Evolutionary conservation across 2,797 vertebrate genomes (phyloP).

Genomic region (Periophthalmus magnuspinnatus): DNA sequence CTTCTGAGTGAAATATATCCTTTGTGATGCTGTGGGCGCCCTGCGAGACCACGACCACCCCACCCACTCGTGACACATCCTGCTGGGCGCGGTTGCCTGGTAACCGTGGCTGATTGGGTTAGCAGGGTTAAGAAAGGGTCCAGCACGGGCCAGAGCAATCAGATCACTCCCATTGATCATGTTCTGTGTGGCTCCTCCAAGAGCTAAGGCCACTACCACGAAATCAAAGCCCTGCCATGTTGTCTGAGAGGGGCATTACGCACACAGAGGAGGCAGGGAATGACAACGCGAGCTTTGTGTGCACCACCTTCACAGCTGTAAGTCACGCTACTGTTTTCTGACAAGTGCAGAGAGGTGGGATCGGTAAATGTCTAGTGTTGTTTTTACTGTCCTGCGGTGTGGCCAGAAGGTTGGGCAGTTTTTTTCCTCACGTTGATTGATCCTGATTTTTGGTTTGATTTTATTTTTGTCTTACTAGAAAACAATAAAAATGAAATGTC

Average conservation of each 20-base stretch:
- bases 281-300: constrained; percentile 49
- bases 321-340: constrained; percentile 27
- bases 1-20: constrained; percentile 70
- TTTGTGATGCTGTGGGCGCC: constrained; percentile 54
- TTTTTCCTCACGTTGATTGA: not conserved
- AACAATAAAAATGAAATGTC: too few relatives aligned
- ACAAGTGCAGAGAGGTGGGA: not conserved
- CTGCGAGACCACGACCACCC: constrained; percentile 44
- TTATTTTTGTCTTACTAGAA: too few relatives aligned
- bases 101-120: constrained; percentile 73
- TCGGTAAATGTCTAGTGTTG: not conserved
- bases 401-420: not conserved
- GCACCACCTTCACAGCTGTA: constrained; percentile 27
- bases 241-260: constrained; percentile 57
- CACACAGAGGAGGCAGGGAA: constrained; percentile 26
- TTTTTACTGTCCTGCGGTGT: not conserved
- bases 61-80: constrained; percentile 49
- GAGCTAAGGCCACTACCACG: constrained; percentile 49
- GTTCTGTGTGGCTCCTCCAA: constrained; percentile 51
- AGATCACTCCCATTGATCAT: constrained; percentile 78
- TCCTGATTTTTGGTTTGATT: too few relatives aligned
- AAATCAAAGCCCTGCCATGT: constrained; percentile 63
- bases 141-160: constrained; percentile 68
- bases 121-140: constrained; percentile 68
- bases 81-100: constrained; percentile 69